Evolutionary conservation across 2,888 invertebrate species (phyloP), one percentile per base, ranked within the genome.

Genomic region (Morpho achilles): DNA sequence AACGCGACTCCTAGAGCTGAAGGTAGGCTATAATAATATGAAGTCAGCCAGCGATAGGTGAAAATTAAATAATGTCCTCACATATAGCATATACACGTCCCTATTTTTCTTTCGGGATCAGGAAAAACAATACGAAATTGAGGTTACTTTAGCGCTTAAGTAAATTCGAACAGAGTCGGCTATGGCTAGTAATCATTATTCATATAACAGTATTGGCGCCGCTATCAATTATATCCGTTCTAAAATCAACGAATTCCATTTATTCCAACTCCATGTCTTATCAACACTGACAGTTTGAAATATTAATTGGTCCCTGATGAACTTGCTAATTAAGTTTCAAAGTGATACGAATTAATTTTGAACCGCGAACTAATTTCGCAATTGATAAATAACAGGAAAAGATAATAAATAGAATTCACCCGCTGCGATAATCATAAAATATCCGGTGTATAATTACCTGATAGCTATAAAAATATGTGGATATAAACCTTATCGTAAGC

Each of bases 211-310:
- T 6, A 47, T 53, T 40, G 41, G 53, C 46, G 41, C 46, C 16
- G 7, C 43, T 43, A 8, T 40, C 46, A 53, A 53, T 53, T 53
- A 47, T 7, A 47, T 39, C 46, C 47, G 23, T 47, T 53, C 47
- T 53, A 41, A 53, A 53, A 47, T 46, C 1, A 46, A 46, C 46
- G 16, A 53, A 47, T 47, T 46, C 46, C 9, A 46, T 7, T 47
- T 45, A 53, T 16, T 41, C 16, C 22, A 10, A 9, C 39, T 53
- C 42, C 10, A 5, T 40, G 56, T 59, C 53, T 59, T 59, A 58
- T 58, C 60, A 50, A 5, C 53, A 48, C 53, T 58, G 60, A 62
- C 57, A 58, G 54, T 16, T 57, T 57, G 55, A 60, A 60, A 57
- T 62, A 62, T 56, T 43, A 42, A 60, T 60, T 53, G 50, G 42